phyloP scores from a whole-genome alignment of 2,113 vertebrate genomes.

The Aldabrachelys gigantea region DNA sequence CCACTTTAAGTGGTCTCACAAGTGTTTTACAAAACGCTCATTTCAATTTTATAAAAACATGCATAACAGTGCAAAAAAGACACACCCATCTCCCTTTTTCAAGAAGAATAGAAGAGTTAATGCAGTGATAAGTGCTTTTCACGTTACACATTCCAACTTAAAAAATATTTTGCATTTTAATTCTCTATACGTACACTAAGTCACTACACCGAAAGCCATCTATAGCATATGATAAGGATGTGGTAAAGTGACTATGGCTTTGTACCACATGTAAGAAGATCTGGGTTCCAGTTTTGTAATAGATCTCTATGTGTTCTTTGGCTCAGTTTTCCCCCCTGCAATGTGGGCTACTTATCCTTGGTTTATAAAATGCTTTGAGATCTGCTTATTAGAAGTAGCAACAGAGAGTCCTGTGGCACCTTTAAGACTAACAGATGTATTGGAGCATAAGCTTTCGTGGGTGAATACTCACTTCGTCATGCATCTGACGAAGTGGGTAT shows the following conservation, averaged over 20 bases:
- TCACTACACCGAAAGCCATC: fast-evolving
- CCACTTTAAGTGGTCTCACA: not conserved
- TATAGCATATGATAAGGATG: fast-evolving
- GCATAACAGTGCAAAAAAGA: not conserved
- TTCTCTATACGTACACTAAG: not conserved
- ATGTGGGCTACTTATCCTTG: not conserved
- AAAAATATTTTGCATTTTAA: not conserved
- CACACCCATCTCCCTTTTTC: not conserved
- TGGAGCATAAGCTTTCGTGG: too few species aligned
- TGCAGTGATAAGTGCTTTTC: not conserved
- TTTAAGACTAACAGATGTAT: too few species aligned
- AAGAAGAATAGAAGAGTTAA: not conserved
- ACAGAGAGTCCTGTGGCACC: too few species aligned
- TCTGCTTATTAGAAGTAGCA: too few species aligned
- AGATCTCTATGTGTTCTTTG: not conserved
- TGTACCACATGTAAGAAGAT: not conserved
- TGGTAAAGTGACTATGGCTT: not conserved
- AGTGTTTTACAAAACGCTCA: not conserved
- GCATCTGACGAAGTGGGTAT: too few species aligned
- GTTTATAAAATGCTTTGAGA: not conserved
- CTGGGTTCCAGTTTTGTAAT: not conserved
- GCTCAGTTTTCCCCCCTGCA: not conserved
- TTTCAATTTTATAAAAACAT: not conserved
- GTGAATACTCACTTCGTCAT: too few species aligned
- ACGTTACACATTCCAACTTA: not conserved